A percentile compares a stretch with the other conserved stretches of the same genome.
Conservation (phyloP, 2,797 vertebrate species). For the Varecia variegata region DNA sequence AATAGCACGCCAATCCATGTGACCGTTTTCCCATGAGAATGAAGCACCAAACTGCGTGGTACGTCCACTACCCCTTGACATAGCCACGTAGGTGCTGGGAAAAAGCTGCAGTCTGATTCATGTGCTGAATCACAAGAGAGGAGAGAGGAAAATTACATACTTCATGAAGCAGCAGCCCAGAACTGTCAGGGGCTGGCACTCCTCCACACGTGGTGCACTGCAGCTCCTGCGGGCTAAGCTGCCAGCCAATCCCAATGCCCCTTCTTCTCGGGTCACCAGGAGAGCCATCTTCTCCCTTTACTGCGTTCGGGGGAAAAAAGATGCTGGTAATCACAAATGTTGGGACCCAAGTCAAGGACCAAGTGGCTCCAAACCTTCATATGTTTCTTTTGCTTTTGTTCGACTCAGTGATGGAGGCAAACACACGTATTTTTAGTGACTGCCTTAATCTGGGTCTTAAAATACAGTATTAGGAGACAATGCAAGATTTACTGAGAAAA, state of each 20-base stretch:
- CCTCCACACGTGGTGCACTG: background rate
- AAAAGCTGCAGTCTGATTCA: background rate
- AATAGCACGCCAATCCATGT: background rate
- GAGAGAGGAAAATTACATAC: background rate
- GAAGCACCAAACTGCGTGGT: background rate
- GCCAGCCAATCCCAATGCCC: background rate
- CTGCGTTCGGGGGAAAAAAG: background rate
- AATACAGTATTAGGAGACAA: slow-evolving; percentile 81
- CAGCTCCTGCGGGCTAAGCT: background rate
- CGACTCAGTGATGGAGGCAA: background rate
- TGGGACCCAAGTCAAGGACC: background rate
- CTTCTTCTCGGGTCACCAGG: background rate
- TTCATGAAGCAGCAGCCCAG: background rate
- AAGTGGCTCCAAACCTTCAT: background rate
- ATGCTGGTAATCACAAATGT: background rate
- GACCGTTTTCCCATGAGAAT: background rate
- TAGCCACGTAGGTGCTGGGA: background rate
- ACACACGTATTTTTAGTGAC: background rate
- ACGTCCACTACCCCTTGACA: background rate
- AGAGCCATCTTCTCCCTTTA: background rate
- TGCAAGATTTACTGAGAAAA: slow-evolving; percentile 83
- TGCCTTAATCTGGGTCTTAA: slow-evolving; percentile 50
- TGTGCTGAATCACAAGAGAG: background rate
- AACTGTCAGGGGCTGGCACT: background rate
- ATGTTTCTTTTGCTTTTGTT: background rate